Conservation (phyloP, 1,140 invertebrate species). For the Palaemon carinicauda region DNA sequence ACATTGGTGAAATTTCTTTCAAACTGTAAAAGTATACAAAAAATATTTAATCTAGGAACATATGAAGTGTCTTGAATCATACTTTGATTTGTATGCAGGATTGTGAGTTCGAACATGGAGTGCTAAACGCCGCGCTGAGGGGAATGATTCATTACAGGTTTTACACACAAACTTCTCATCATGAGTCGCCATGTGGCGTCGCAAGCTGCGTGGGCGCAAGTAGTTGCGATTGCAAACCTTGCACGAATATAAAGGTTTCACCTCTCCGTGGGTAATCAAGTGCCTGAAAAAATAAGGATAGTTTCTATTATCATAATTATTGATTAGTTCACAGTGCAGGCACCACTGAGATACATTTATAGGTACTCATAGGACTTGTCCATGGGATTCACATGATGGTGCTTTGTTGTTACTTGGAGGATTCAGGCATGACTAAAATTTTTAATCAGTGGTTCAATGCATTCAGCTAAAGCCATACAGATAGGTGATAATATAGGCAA, state of each 20-base stretch:
- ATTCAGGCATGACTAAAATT: no score
- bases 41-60: background rate
- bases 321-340: no score
- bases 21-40: background rate
- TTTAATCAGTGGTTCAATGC: no score
- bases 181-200: constrained; percentile 23
- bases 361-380: no score
- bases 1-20: no score
- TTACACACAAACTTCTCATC: constrained; percentile 15
- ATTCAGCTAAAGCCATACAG: no score
- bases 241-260: background rate
- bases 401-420: no score
- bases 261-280: background rate
- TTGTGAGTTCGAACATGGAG: constrained; percentile 7
- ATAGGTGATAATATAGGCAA: no score
- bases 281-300: background rate
- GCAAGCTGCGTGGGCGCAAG: constrained; percentile 1
- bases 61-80: background rate
- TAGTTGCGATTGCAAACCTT: constrained; percentile 6
- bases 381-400: no score
- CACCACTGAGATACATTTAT: no score
- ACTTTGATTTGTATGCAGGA: constrained; percentile 5
- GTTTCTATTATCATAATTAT: no score
- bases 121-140: constrained; percentile 6
- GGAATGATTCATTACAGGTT: constrained; percentile 10